Conservation (phyloP, 2,888 invertebrate genomes). For the Encarsia formosa region DNA sequence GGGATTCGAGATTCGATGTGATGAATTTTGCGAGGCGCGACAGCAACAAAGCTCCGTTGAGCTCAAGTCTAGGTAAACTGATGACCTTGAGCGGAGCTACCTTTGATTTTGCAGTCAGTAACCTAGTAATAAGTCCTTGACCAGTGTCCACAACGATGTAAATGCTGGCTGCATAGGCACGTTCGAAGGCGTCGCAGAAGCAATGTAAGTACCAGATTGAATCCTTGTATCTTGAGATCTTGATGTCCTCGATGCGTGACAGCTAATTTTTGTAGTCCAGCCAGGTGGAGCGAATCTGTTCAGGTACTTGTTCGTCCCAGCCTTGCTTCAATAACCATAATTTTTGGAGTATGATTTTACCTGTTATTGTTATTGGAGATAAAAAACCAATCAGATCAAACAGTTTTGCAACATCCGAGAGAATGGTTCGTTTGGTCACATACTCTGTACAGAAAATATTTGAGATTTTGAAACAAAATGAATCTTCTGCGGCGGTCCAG, state of each 20-base stretch:
- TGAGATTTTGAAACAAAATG: background rate
- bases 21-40: background rate
- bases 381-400: background rate
- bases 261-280: background rate
- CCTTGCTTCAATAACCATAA: background rate
- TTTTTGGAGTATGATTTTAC: background rate
- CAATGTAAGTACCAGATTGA: background rate
- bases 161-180: background rate
- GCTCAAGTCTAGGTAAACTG: background rate
- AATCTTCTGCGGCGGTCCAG: background rate
- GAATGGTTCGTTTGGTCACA: background rate
- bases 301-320: background rate
- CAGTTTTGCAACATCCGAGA: background rate
- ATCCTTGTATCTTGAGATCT: background rate
- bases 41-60: background rate
- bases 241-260: background rate
- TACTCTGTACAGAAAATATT: background rate
- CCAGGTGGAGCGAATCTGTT: background rate
- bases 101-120: background rate
- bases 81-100: background rate
- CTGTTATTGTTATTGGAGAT: background rate
- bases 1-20: background rate
- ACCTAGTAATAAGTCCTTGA: background rate
- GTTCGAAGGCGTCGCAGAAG: conserved; percentile 2
- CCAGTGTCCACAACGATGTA: background rate